phyloP scores from a whole-genome alignment of 2,113 vertebrate species.

The Gobius niger region DNA sequence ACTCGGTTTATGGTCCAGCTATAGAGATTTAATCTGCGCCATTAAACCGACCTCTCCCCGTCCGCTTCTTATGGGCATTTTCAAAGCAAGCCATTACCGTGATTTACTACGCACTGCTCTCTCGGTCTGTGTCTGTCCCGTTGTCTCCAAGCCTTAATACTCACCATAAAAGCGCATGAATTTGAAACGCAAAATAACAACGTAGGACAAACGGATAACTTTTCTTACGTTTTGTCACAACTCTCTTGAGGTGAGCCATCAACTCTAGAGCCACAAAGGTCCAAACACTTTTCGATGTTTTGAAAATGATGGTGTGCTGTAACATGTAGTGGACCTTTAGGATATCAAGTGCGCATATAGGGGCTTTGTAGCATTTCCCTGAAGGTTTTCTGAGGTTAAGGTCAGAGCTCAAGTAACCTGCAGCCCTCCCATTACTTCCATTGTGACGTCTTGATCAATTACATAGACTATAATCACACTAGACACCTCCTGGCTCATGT shows the following conservation, averaged over 20 bases:
- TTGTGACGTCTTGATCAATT: conserved; percentile 42
- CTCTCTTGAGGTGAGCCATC: not conserved
- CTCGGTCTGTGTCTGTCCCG: conserved; percentile 14
- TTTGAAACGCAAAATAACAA: conserved; percentile 9
- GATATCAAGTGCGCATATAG: conserved; percentile 30
- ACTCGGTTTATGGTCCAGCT: conserved; percentile 55
- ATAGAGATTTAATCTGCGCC: conserved; percentile 65
- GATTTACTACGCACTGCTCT: conserved; percentile 58
- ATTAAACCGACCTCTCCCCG: conserved; percentile 52
- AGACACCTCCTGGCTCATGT: conserved; percentile 10
- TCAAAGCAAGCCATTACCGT: conserved; percentile 65
- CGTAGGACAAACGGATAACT: not conserved
- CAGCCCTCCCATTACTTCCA: conserved; percentile 17
- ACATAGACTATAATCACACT: conserved; percentile 24
- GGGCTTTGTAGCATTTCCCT: conserved; percentile 35
- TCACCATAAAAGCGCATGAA: conserved; percentile 14
- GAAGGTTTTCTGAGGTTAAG: conserved; percentile 38
- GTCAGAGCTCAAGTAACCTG: conserved; percentile 48
- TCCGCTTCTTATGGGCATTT: conserved; percentile 51
- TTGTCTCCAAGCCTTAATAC: conserved; percentile 22
- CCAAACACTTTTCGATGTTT: not conserved
- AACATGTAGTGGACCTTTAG: conserved; percentile 36
- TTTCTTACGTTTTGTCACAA: not conserved
- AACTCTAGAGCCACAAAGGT: not conserved
- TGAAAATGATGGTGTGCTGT: conserved; percentile 26